Conservation (phyloP, 2,797 vertebrate species). For the Loriculus beryllinus region DNA sequence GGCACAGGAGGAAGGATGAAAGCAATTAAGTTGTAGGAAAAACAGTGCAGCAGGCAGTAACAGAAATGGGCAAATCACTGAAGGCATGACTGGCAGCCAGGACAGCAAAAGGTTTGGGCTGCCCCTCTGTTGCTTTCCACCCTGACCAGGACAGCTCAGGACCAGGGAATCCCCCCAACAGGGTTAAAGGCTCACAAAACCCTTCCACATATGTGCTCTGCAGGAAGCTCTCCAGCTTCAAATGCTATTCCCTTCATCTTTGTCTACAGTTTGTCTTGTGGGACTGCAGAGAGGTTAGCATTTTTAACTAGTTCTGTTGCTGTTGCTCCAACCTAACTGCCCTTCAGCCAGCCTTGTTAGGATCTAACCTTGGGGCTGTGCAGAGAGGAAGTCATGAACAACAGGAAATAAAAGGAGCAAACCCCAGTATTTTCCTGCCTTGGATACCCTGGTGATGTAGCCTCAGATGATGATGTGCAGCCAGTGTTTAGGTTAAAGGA, state of each 20-base stretch:
- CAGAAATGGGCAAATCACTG: not conserved
- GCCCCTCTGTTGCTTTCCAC: not conserved
- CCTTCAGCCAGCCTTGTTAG: not conserved
- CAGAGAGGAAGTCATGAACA: not conserved
- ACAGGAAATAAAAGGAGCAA: not conserved
- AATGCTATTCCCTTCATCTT: not conserved
- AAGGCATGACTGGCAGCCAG: not conserved
- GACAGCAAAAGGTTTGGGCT: not conserved
- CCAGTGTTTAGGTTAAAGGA: not conserved
- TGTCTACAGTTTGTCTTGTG: not conserved
- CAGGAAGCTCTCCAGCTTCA: not conserved
- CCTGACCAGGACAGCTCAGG: fast-evolving
- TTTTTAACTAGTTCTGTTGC: not conserved
- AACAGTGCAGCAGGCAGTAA: fast-evolving
- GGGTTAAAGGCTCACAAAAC: not conserved
- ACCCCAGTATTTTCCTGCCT: not conserved
- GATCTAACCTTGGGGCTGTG: not conserved
- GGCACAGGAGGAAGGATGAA: not conserved
- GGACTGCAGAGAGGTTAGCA: not conserved
- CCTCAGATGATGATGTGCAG: not conserved
- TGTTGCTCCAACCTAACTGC: not conserved
- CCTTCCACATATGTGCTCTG: not conserved
- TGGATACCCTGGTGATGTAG: not conserved
- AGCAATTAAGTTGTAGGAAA: not conserved
- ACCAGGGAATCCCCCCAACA: fast-evolving